Conservation (phyloP, 2,797 vertebrate genomes). For the Chloroceryle amazona region DNA sequence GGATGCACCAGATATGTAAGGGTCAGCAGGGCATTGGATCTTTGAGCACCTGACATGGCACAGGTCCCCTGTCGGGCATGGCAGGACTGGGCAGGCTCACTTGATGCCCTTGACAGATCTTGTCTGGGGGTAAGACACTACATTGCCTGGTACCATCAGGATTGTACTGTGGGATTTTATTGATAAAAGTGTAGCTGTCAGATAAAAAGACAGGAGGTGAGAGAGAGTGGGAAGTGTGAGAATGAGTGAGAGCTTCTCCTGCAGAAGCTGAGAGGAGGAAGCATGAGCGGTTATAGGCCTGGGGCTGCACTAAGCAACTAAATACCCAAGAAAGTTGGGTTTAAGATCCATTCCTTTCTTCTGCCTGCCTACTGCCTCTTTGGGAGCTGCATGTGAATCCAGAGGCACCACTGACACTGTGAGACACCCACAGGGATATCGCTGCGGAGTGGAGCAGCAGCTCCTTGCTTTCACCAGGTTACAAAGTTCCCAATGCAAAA, state of each 20-base stretch:
- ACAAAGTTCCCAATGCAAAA: neutral
- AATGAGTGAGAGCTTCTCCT: neutral
- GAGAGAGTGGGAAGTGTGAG: neutral
- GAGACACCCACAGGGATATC: rapidly evolving
- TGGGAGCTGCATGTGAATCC: neutral
- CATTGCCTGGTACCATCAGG: neutral
- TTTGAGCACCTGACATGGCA: rapidly evolving
- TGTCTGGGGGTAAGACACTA: neutral
- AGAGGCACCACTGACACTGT: rapidly evolving
- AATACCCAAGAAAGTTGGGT: neutral
- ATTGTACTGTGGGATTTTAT: neutral
- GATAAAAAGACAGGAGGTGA: neutral
- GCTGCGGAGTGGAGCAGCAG: rapidly evolving
- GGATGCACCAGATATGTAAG: rapidly evolving
- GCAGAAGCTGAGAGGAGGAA: neutral
- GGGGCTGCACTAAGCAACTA: neutral
- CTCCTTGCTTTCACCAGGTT: neutral
- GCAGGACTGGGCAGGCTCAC: rapidly evolving
- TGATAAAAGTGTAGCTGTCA: neutral
- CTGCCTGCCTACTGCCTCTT: neutral
- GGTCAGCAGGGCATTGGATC: rapidly evolving
- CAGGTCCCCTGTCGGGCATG: too few relatives aligned
- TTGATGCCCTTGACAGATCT: neutral
- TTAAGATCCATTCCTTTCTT: neutral
- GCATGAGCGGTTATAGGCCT: neutral